Evolutionary conservation across 2,888 invertebrate species (phyloP).

Genomic region (Andricus quercusramuli): DNA sequence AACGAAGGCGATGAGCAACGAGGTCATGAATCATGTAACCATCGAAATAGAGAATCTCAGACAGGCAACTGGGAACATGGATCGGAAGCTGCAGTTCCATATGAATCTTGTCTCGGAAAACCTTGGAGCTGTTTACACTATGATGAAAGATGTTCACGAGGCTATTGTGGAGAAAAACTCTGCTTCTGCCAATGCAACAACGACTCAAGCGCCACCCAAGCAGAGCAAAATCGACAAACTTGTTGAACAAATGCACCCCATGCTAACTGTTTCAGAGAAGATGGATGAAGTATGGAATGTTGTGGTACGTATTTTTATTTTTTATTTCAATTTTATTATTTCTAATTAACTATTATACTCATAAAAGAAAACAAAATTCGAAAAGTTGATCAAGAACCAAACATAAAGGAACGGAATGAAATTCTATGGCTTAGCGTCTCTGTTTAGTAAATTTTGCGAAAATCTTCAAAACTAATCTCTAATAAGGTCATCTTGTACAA

Average conservation of each 20-base stretch:
- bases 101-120: slow-evolving; percentile 91
- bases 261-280: slow-evolving; percentile 91
- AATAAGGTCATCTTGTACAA: too few species aligned
- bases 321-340: neutral
- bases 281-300: slow-evolving; percentile 96
- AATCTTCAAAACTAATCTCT: too few species aligned
- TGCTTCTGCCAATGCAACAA: slow-evolving; percentile 81
- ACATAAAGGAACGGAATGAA: too few species aligned
- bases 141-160: slow-evolving; percentile 91
- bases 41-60: slow-evolving; percentile 89
- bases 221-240: slow-evolving; percentile 89
- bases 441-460: too few species aligned
- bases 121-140: slow-evolving; percentile 87
- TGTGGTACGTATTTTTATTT: slow-evolving; percentile 79
- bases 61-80: slow-evolving; percentile 88
- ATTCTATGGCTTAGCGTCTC: too few species aligned
- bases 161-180: slow-evolving; percentile 89
- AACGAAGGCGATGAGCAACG: slow-evolving; percentile 90
- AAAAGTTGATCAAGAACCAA: too few species aligned
- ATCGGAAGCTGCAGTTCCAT: slow-evolving; percentile 91
- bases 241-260: slow-evolving; percentile 90
- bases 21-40: slow-evolving; percentile 90
- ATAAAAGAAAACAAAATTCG: too few species aligned
- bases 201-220: slow-evolving; percentile 81
- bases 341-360: neutral